Conservation (phyloP, 1,140 invertebrate species). For the Caenorhabditis remanei region DNA sequence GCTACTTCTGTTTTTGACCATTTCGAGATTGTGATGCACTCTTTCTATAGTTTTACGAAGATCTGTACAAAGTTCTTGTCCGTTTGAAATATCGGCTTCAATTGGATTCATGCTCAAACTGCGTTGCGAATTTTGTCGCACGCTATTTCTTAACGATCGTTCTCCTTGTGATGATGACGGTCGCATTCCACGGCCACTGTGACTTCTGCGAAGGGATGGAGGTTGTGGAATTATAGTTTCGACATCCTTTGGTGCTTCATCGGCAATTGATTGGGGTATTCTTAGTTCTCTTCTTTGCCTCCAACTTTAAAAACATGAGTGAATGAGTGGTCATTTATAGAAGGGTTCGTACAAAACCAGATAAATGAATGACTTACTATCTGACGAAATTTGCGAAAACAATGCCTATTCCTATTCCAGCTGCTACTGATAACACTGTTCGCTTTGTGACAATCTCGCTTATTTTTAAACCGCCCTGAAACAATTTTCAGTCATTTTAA, state of each 20-base stretch:
- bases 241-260: background rate
- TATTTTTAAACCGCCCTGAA: slow-evolving; percentile 18
- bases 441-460: slow-evolving; percentile 33
- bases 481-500: background rate
- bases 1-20: slow-evolving; percentile 62
- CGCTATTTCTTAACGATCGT: background rate
- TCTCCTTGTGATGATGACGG: slow-evolving; percentile 31
- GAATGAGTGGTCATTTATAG: background rate
- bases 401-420: slow-evolving; percentile 34
- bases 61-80: slow-evolving; percentile 34
- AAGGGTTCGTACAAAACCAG: too few relatives aligned
- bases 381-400: slow-evolving; percentile 38
- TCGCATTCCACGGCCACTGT: slow-evolving; percentile 28
- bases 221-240: background rate
- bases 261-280: background rate
- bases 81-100: slow-evolving; percentile 25
- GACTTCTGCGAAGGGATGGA: slow-evolving; percentile 8
- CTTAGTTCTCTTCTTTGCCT: background rate
- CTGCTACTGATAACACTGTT: slow-evolving; percentile 44
- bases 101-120: slow-evolving; percentile 24
- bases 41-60: slow-evolving; percentile 52
- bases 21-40: slow-evolving; percentile 52
- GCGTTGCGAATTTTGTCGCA: slow-evolving; percentile 5
- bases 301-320: slow-evolving; percentile 5
- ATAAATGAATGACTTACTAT: slow-evolving; percentile 3